These are phyloP conservation scores for Arenaria interpres DNA, from an alignment of 2,113 vertebrate species.

Conservation along the genomic window DNA sequence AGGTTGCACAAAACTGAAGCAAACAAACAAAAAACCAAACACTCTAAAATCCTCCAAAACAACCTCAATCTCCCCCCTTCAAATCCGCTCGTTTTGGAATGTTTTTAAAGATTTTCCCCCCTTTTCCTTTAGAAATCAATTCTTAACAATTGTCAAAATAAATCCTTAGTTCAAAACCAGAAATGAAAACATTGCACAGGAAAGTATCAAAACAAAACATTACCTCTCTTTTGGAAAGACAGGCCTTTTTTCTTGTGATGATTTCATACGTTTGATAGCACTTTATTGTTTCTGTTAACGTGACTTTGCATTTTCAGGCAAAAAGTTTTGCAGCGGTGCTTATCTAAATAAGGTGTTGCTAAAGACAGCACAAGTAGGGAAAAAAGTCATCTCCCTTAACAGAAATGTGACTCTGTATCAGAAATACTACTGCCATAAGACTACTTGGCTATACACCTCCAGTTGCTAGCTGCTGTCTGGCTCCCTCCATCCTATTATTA, in stretches of 20 bases:
- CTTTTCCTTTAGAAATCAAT: background rate
- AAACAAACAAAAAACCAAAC: background rate
- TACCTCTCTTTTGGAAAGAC: slow-evolving; percentile 26
- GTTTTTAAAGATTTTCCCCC: background rate
- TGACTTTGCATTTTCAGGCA: slow-evolving; percentile 17
- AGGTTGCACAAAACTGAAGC: slow-evolving; percentile 11
- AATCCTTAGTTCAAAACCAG: background rate
- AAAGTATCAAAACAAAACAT: slow-evolving; percentile 30
- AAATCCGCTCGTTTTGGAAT: background rate
- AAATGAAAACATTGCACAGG: background rate
- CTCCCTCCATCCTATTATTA: slow-evolving; percentile 25
- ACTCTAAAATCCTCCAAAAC: background rate
- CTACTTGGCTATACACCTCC: slow-evolving; percentile 21
- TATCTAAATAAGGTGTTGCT: background rate
- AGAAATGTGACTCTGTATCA: background rate
- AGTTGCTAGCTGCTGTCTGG: slow-evolving; percentile 33
- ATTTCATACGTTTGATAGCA: background rate
- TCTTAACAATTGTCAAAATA: background rate
- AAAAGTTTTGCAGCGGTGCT: background rate
- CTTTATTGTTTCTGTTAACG: background rate
- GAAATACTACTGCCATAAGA: slow-evolving; percentile 33
- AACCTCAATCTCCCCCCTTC: background rate
- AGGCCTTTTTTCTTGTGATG: background rate
- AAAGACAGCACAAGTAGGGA: background rate
- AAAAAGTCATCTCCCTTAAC: background rate